A percentile compares a stretch with the other conserved stretches of the same genome.
These are phyloP conservation scores for Polia nebulosa DNA, from an alignment of 2,888 invertebrate species.

Conservation along the genomic window DNA sequence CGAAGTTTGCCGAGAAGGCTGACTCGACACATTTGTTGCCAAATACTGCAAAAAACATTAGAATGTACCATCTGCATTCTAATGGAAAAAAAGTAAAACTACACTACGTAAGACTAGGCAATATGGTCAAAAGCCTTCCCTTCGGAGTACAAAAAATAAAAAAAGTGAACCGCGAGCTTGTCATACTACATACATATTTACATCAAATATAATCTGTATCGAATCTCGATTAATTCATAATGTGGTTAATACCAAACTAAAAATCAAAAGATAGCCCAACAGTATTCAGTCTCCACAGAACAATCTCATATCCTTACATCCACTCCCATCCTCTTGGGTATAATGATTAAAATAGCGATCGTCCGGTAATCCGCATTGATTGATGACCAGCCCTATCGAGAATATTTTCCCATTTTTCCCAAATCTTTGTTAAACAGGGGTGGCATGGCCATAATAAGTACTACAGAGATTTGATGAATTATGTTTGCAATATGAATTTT, in stretches of 20 bases:
- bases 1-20: too few relatives aligned
- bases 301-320: slow-evolving; percentile 39
- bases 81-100: too few relatives aligned
- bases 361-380: slow-evolving; percentile 83
- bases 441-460: slow-evolving; percentile 65
- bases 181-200: too few relatives aligned
- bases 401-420: slow-evolving; percentile 80
- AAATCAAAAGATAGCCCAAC: slow-evolving; percentile 11
- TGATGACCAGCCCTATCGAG: slow-evolving; percentile 82
- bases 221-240: background rate
- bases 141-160: too few relatives aligned
- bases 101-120: too few relatives aligned
- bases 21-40: too few relatives aligned
- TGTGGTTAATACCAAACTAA: background rate
- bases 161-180: too few relatives aligned
- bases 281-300: slow-evolving; percentile 3
- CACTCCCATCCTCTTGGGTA: slow-evolving; percentile 72
- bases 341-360: slow-evolving; percentile 83
- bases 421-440: slow-evolving; percentile 73
- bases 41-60: too few relatives aligned
- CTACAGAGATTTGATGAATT: slow-evolving; percentile 63
- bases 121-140: too few relatives aligned
- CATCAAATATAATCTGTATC: too few relatives aligned
- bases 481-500: slow-evolving; percentile 57
- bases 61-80: too few relatives aligned